Base-by-base conservation (phyloP, 2,888 invertebrate species). In the Aphidoletes aphidimyza region DNA sequence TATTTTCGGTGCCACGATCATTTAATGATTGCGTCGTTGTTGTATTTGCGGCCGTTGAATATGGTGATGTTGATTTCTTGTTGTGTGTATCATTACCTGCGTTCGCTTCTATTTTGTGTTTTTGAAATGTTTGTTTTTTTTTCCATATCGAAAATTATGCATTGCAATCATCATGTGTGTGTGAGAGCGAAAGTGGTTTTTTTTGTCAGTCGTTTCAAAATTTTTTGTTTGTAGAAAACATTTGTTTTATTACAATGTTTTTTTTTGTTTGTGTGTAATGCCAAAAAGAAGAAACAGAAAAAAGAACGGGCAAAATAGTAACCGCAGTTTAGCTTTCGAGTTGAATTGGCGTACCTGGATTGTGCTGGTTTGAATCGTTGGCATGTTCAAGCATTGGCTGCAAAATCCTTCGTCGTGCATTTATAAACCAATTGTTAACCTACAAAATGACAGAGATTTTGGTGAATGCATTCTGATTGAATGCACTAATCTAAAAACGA, bases 341-440 rank as follows among this genome's bases (percentile, higher is more conserved):
- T 83, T 39, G 45, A 26, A 83, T 83, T 42, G 83, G 45, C 54
- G 59, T 84, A 84, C 85, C 85, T 69, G 85, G 84, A 85, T 86
- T 86, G 39, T 85, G 85, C 78, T 85, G 85, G 78, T 85, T 87
- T 2, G 83, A 83, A 54, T 87, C 87, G 83, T 86, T 86, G 14
- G 87, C 87, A 85, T 87, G 87, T 88, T 97, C 97, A 84, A 97
- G 89, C 97, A 97, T 98, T 0, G 97, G 97, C 89, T 97, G 97
- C 84, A 97, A 91, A 87, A 97, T 97, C 87, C 97, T 92, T 85
- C 98, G 92, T 49, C 98, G 92, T 2, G 98, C 98, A 91, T 98
- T 98, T 86, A 98, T 97, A 90, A 98, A 96, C 96, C 96, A 96
- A 89, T 96, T 96, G 91, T 96, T 96, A 86, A 97, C 97, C 86